These are phyloP conservation scores for Meriones psammophilus DNA, from an alignment of 2,797 vertebrate species.

Conservation along the genomic window DNA sequence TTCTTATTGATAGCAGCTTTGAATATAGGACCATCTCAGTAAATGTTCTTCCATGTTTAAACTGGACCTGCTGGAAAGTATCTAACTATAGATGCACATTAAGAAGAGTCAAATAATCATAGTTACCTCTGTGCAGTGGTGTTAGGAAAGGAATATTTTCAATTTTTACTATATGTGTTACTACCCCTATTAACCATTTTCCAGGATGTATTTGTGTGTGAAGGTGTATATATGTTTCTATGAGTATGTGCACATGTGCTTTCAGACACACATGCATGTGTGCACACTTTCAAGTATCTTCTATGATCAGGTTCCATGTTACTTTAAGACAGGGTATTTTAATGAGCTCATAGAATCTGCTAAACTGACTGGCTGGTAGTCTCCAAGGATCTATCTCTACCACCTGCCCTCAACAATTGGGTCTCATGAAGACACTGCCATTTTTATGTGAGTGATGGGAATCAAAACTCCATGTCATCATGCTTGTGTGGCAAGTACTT, in stretches of 20 bases:
- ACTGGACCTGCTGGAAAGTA: no score
- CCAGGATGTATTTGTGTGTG: neutral
- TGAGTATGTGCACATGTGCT: neutral
- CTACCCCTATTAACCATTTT: neutral
- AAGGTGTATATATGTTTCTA: neutral
- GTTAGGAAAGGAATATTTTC: constrained; percentile 46
- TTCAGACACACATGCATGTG: neutral
- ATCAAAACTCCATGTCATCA: neutral
- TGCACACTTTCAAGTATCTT: neutral
- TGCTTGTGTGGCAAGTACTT: neutral
- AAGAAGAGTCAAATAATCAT: constrained; percentile 14
- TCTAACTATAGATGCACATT: neutral
- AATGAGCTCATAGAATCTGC: neutral
- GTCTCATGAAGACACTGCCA: neutral
- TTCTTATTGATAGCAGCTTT: no score
- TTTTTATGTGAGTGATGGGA: neutral
- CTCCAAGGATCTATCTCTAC: neutral
- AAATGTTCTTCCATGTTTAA: no score
- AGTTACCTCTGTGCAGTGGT: neutral
- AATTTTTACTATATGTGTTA: neutral
- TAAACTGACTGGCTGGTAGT: neutral
- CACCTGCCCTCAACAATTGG: neutral
- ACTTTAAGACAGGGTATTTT: neutral
- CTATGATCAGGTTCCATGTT: neutral
- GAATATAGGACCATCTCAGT: no score